These are phyloP conservation scores for Drosophila subpulchrella DNA, from an alignment of 1,140 invertebrate species.

Conservation along the genomic window DNA sequence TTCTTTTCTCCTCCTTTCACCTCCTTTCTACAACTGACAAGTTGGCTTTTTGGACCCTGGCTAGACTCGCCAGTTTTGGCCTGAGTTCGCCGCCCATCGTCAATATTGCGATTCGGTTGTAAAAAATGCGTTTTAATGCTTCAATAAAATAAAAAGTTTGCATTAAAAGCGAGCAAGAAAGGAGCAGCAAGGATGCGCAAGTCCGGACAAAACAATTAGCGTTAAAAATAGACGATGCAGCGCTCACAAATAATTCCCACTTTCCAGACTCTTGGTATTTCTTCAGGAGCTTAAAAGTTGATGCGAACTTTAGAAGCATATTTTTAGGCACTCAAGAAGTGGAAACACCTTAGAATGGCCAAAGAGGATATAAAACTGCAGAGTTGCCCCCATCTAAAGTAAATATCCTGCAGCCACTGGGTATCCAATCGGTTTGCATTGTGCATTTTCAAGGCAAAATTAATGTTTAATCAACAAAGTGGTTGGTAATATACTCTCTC, in stretches of 20 bases:
- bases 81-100: constrained; percentile 51
- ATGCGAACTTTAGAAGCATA: not conserved
- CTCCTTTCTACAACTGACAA: not conserved
- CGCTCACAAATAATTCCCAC: constrained; percentile 5
- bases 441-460: constrained; percentile 57
- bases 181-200: constrained; percentile 1
- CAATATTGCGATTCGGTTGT: constrained; percentile 79
- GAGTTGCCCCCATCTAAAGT: not conserved
- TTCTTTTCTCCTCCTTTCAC: too few relatives aligned
- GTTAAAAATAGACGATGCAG: constrained; percentile 56
- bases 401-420: too few relatives aligned
- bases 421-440: constrained; percentile 30
- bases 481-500: constrained; percentile 12
- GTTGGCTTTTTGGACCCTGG: constrained; percentile 56
- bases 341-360: not conserved
- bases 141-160: constrained; percentile 84
- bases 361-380: not conserved
- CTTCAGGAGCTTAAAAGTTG: not conserved
- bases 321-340: not conserved
- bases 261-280: not conserved
- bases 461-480: constrained; percentile 73
- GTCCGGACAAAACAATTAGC: constrained; percentile 73
- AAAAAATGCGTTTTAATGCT: constrained; percentile 84
- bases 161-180: constrained; percentile 54
- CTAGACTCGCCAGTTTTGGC: constrained; percentile 30